These are phyloP conservation scores for Apistogramma diplotaenia DNA, from an alignment of 2,113 vertebrate species.

Conservation along the genomic window DNA sequence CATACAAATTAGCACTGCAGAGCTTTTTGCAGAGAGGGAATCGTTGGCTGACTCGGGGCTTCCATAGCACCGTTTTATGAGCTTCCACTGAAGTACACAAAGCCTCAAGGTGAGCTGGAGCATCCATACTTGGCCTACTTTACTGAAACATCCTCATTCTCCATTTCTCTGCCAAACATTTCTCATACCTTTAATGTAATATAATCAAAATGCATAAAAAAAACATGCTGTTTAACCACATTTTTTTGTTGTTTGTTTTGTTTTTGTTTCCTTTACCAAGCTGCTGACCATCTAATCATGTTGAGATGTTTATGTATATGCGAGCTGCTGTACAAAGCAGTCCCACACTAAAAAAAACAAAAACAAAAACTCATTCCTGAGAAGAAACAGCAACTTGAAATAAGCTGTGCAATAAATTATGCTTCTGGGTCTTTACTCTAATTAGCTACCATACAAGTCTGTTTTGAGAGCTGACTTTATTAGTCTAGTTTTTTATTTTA, in stretches of 20 bases:
- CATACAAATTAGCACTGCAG: background rate
- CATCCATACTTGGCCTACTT: slow-evolving; percentile 36
- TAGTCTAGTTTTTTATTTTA: slow-evolving; percentile 1
- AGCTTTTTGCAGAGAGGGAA: slow-evolving; percentile 15
- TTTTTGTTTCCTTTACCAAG: background rate
- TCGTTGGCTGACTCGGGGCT: slow-evolving; percentile 14
- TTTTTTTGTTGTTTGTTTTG: too few species aligned
- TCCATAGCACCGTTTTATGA: slow-evolving; percentile 15
- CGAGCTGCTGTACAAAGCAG: background rate
- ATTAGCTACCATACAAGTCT: slow-evolving; percentile 8
- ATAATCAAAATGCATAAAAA: background rate
- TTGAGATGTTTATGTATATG: background rate
- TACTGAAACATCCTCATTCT: slow-evolving; percentile 2
- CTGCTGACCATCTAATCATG: background rate
- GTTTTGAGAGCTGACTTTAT: slow-evolving; percentile 26
- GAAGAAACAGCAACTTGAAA: slow-evolving; percentile 4
- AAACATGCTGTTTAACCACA: background rate
- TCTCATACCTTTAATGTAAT: background rate
- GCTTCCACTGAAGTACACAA: slow-evolving; percentile 25
- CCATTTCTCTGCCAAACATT: background rate
- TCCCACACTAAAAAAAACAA: background rate
- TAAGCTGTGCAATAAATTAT: slow-evolving; percentile 15
- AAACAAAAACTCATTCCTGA: background rate
- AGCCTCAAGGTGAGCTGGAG: slow-evolving; percentile 43
- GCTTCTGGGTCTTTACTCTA: slow-evolving; percentile 18